Evolutionary conservation across 2,797 vertebrate species (phyloP).

Genomic region (Cynopterus sphinx): DNA sequence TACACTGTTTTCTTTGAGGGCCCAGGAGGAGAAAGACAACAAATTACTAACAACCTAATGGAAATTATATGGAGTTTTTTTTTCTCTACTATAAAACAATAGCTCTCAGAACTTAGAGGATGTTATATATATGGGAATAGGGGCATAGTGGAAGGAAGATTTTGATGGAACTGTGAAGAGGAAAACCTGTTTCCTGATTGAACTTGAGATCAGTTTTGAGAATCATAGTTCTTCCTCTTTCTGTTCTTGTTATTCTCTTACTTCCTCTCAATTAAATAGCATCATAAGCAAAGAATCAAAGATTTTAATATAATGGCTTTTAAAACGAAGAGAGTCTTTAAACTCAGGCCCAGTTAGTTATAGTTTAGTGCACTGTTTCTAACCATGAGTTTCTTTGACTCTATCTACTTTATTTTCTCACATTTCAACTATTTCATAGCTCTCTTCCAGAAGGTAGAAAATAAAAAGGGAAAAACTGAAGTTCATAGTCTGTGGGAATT

Average conservation of each 20-base stretch:
- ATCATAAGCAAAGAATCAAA: background rate
- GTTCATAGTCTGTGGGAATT: background rate
- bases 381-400: background rate
- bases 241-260: background rate
- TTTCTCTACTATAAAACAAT: background rate
- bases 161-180: background rate
- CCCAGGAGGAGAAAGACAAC: background rate
- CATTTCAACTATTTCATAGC: background rate
- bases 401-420: background rate
- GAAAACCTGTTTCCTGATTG: background rate
- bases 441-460: background rate
- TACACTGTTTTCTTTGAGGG: background rate
- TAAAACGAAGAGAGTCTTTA: background rate
- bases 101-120: background rate
- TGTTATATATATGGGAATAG: background rate
- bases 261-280: background rate
- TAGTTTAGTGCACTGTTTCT: background rate
- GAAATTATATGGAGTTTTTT: background rate
- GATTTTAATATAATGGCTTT: background rate
- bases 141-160: background rate
- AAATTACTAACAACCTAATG: background rate
- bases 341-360: background rate
- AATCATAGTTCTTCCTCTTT: background rate
- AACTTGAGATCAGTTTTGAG: background rate
- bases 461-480: background rate